Conservation (phyloP, 2,888 invertebrate genomes). For the Hydroisotoma schaefferi region DNA sequence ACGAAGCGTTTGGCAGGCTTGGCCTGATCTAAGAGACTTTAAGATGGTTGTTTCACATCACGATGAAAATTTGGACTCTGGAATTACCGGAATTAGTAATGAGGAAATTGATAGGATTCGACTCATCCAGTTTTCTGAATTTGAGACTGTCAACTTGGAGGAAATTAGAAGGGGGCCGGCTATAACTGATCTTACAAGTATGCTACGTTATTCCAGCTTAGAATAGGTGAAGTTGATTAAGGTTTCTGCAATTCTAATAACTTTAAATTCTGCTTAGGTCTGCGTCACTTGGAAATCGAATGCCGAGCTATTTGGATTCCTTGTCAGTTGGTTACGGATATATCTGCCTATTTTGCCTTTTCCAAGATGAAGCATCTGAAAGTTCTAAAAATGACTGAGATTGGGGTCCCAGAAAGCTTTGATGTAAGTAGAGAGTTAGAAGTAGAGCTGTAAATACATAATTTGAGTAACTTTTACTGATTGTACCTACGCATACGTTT, state of each 20-base stretch:
- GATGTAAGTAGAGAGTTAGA: slow-evolving; percentile 21
- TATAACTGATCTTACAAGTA: slow-evolving; percentile 29
- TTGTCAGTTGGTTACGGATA: slow-evolving; percentile 36
- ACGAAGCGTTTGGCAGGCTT: slow-evolving; percentile 31
- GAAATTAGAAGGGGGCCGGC: slow-evolving; percentile 17
- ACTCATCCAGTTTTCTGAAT: not conserved
- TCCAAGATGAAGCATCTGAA: slow-evolving; percentile 26
- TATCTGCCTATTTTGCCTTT: slow-evolving; percentile 40
- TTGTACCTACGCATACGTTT: not conserved
- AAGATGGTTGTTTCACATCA: slow-evolving; percentile 32
- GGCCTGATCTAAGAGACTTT: slow-evolving; percentile 26
- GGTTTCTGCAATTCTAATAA: not conserved
- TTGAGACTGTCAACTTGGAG: slow-evolving; percentile 10
- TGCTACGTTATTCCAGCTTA: not conserved
- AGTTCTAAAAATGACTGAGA: slow-evolving; percentile 34
- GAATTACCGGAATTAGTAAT: slow-evolving; percentile 35
- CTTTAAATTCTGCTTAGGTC: slow-evolving; percentile 9
- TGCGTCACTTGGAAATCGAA: slow-evolving; percentile 27
- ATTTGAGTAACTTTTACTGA: not conserved
- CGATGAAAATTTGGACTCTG: slow-evolving; percentile 39
- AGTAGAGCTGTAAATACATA: not conserved
- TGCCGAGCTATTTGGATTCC: slow-evolving; percentile 36
- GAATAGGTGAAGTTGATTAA: not conserved
- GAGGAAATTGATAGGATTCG: slow-evolving; percentile 20
- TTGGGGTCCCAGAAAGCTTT: slow-evolving; percentile 36